These are phyloP conservation scores for Eueremaeus valkanovi DNA, from an alignment of 2,888 invertebrate genomes.

Conservation along the genomic window DNA sequence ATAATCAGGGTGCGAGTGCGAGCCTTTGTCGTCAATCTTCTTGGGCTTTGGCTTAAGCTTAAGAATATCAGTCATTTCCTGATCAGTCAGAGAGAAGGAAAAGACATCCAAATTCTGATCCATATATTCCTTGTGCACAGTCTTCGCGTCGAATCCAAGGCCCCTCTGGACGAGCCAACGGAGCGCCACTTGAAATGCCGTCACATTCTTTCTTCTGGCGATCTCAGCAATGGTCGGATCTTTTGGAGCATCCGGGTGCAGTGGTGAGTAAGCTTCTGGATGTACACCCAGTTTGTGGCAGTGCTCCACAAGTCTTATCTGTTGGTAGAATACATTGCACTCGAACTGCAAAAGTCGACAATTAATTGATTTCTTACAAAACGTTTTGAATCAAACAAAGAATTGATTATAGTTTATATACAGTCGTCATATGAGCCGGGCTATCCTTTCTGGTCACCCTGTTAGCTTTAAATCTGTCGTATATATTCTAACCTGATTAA, in stretches of 20 bases:
- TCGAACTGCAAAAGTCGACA: not conserved
- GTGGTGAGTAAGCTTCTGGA: not conserved
- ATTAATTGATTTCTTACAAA: not conserved
- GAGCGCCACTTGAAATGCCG: conserved; percentile 63
- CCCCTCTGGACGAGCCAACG: conserved; percentile 65
- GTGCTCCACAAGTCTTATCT: not conserved
- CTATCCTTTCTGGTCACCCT: no score
- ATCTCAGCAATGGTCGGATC: conserved; percentile 63
- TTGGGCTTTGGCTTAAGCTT: not conserved
- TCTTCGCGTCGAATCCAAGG: conserved; percentile 74
- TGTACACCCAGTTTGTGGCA: not conserved
- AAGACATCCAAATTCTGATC: conserved; percentile 67
- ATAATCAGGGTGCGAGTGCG: not conserved
- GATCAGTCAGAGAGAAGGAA: conserved; percentile 58
- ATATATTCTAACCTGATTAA: not conserved
- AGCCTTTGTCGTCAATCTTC: not conserved
- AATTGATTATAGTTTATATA: no score
- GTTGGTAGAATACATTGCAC: not conserved
- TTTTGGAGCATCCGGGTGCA: conserved; percentile 62
- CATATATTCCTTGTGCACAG: conserved; percentile 68
- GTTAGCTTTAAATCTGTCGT: no score
- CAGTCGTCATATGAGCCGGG: no score
- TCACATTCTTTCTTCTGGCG: conserved; percentile 64
- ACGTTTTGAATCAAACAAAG: no score
- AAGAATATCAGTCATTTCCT: not conserved